These are phyloP conservation scores for Sylvilagus bachmani DNA, from an alignment of 2,113 vertebrate genomes.

Conservation along the genomic window DNA sequence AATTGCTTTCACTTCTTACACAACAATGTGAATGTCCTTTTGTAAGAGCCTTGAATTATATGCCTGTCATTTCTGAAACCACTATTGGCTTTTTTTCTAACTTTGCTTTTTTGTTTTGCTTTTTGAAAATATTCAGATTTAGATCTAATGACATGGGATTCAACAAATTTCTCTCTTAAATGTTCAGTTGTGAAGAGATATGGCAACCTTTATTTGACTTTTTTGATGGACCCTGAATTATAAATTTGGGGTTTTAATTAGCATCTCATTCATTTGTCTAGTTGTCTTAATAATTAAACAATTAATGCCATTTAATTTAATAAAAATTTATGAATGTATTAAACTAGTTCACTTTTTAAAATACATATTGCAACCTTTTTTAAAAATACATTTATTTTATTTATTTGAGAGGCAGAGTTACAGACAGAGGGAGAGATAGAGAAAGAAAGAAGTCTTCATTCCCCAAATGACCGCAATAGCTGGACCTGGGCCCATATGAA, in stretches of 20 bases:
- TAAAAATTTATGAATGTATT: slow-evolving; percentile 66
- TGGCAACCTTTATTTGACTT: slow-evolving; percentile 32
- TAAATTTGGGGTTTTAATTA: slow-evolving; percentile 67
- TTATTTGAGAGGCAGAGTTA: too few relatives aligned
- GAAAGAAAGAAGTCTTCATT: too few relatives aligned
- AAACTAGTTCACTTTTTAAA: slow-evolving; percentile 44
- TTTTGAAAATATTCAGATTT: slow-evolving; percentile 33
- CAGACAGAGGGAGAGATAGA: too few relatives aligned
- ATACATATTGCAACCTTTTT: too few relatives aligned
- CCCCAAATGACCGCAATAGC: too few relatives aligned
- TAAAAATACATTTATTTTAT: too few relatives aligned
- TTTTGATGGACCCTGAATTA: slow-evolving; percentile 68
- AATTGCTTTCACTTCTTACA: slow-evolving; percentile 23
- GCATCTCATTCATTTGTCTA: slow-evolving; percentile 53
- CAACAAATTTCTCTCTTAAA: slow-evolving; percentile 41
- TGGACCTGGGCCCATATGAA: too few relatives aligned
- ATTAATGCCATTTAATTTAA: slow-evolving; percentile 68
- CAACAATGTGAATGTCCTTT: slow-evolving; percentile 28
- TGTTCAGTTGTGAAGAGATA: slow-evolving; percentile 31
- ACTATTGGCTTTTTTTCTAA: neutral
- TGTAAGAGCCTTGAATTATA: neutral
- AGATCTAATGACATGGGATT: neutral
- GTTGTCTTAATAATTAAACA: slow-evolving; percentile 77
- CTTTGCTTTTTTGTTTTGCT: neutral
- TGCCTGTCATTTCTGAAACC: slow-evolving; percentile 31